These are phyloP conservation scores for Callaeas wilsoni DNA, from an alignment of 2,113 vertebrate genomes.

Conservation along the genomic window DNA sequence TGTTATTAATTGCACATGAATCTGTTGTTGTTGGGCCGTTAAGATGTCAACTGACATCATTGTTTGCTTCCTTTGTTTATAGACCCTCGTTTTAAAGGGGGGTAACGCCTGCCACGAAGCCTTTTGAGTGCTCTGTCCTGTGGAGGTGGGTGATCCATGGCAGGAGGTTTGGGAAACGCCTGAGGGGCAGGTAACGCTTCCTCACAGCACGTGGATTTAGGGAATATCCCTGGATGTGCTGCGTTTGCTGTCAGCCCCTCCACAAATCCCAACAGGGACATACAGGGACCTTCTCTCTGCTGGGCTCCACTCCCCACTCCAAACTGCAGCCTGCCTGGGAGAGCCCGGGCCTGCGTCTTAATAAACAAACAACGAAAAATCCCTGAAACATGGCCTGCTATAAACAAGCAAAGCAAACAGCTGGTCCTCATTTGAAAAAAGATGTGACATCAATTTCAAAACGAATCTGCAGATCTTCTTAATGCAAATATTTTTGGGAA, in stretches of 20 bases:
- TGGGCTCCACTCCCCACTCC: not conserved
- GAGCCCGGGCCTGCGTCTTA: not conserved
- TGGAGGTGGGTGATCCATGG: not conserved
- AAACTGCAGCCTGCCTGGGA: not conserved
- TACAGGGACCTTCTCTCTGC: not conserved
- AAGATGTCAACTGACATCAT: constrained; percentile 14
- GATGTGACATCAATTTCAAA: constrained; percentile 27
- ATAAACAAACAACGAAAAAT: not conserved
- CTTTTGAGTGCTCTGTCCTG: not conserved
- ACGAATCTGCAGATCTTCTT: constrained; percentile 44
- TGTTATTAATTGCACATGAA: constrained; percentile 52
- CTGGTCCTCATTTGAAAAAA: constrained; percentile 59
- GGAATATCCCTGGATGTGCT: not conserved
- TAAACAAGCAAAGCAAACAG: constrained; percentile 62
- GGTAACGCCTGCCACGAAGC: not conserved
- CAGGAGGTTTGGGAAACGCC: not conserved
- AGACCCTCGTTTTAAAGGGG: not conserved
- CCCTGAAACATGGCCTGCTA: constrained; percentile 12
- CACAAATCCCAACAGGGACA: accelerated
- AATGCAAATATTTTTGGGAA: constrained; percentile 54
- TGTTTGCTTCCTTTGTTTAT: constrained; percentile 32
- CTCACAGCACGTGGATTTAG: not conserved
- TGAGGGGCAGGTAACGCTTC: accelerated
- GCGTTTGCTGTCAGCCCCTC: not conserved
- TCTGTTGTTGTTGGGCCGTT: not conserved